Evolutionary conservation across 2,113 vertebrate species (phyloP).

Genomic region (Eulemur macaco): DNA sequence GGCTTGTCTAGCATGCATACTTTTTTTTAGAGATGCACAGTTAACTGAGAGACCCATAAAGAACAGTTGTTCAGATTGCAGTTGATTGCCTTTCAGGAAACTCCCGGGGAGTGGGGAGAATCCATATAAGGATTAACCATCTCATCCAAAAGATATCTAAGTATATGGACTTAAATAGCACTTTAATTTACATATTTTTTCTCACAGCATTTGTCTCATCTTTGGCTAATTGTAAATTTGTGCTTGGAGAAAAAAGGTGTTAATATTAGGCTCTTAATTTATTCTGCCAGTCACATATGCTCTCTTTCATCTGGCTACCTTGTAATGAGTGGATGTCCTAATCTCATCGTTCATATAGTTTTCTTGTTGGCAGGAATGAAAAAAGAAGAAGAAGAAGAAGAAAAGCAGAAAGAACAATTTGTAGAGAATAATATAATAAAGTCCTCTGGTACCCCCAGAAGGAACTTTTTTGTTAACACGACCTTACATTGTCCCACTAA

Average conservation of each 20-base stretch:
- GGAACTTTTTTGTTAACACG: constrained; percentile 50
- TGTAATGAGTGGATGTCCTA: constrained; percentile 53
- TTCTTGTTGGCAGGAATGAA: neutral
- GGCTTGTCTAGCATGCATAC: neutral
- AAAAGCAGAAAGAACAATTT: neutral
- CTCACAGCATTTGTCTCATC: neutral
- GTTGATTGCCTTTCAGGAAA: neutral
- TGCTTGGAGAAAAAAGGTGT: neutral
- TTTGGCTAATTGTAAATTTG: constrained; percentile 31
- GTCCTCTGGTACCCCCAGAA: neutral
- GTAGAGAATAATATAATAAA: constrained; percentile 5
- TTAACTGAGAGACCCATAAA: neutral
- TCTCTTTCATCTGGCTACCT: constrained; percentile 60
- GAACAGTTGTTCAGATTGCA: neutral
- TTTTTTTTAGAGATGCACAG: neutral
- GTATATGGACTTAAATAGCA: neutral
- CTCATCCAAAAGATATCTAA: neutral
- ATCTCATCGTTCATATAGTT: neutral
- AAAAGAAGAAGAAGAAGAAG: constrained; percentile 3
- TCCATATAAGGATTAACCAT: neutral
- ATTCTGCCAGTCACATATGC: constrained; percentile 49
- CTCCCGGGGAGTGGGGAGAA: accelerated
- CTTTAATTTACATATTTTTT: neutral
- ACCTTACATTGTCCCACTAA: constrained; percentile 63
- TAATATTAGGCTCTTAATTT: constrained; percentile 72